Evolutionary conservation across 2,113 vertebrate species (phyloP), one percentile per base, ranked within the genome.

Genomic region (Crocuta crocuta): DNA sequence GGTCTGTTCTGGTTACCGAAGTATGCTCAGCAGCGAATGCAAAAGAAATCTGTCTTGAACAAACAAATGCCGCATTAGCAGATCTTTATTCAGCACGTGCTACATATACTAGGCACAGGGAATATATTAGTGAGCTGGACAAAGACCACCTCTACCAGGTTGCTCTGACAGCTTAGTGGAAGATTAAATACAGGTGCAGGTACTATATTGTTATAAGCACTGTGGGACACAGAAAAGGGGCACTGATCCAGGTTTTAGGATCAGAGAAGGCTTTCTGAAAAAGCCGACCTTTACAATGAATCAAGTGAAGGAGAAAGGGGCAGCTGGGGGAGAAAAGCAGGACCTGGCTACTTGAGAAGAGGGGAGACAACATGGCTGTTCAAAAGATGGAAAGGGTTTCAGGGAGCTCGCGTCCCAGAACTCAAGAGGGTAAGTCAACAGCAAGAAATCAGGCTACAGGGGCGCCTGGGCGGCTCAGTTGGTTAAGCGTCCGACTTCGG

Each of bases 311-410:
- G 35, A 79, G 50, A 28, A 11, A 65, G 5, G 53, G 9, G 50
- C 16, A 53, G n/a, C 1, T 43, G 55, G 23, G 48, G 10, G 55
- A 55, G 53, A 71, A 55, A 94, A 71, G 23, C 68, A 91, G 76
- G 85, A 79, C 50, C 70, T 79, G 68, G 63, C 66, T 50, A n/a
- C 85, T 96, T 76, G 58, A 95, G 79, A 70, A 71, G 61, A 50
- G 11, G 33, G 43, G 43, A 43, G 5, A 86, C 6, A 55, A 16
- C 13, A 10, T 4, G 68, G 74, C 17, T 71, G 1, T n/a, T 63
- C 28, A 19, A 91, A 91, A 35, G 45, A 73, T 35, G 31, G 17
- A 88, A 70, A 76, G 53, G 53, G n/a, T 48, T 70, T 82, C 13
- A 53, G n/a, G 55, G 68, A 55, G 8, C 43, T 89, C 45, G 48